Conservation (phyloP, 2,797 vertebrate species). For the Helicolenus hilgendorfi region DNA sequence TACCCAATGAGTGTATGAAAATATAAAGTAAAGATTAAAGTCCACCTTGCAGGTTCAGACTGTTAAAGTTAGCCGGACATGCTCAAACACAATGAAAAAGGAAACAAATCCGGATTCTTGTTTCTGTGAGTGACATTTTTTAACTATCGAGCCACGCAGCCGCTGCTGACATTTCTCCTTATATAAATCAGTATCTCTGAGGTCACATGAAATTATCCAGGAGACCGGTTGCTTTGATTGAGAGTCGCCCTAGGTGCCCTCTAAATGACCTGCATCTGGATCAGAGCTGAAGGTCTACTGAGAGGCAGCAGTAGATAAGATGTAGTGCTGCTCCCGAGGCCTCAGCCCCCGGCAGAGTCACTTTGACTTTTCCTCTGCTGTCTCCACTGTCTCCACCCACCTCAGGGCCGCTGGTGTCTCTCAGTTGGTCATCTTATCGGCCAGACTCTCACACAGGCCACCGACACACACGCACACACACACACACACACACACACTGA, state of each 20-base stretch:
- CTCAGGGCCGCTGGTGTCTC: slow-evolving; percentile 39
- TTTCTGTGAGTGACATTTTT: not conserved
- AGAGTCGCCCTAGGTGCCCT: slow-evolving; percentile 27
- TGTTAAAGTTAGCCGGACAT: not conserved
- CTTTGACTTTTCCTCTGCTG: slow-evolving; percentile 51
- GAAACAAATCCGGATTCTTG: not conserved
- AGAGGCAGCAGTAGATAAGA: slow-evolving; percentile 69
- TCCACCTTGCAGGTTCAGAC: slow-evolving; percentile 5
- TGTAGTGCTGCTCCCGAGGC: slow-evolving; percentile 30
- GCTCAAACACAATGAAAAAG: not conserved
- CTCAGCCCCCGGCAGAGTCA: slow-evolving; percentile 46
- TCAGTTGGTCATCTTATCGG: slow-evolving; percentile 49
- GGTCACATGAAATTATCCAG: slow-evolving; percentile 31
- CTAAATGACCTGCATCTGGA: slow-evolving; percentile 52
- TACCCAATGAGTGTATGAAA: not conserved
- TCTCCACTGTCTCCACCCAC: slow-evolving; percentile 23
- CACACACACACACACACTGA: slow-evolving; percentile 1
- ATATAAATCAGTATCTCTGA: slow-evolving; percentile 25
- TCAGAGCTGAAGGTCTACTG: slow-evolving; percentile 51
- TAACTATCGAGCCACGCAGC: not conserved
- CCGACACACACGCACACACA: not conserved
- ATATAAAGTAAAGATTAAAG: not conserved
- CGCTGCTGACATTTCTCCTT: slow-evolving; percentile 3
- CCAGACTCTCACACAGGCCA: not conserved
- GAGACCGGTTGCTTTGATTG: slow-evolving; percentile 50